Percentiles rank a stretch among this genome's conserved stretches.
Evolutionary conservation across 2,113 vertebrate species (phyloP).

Genomic region (Tyto alba): DNA sequence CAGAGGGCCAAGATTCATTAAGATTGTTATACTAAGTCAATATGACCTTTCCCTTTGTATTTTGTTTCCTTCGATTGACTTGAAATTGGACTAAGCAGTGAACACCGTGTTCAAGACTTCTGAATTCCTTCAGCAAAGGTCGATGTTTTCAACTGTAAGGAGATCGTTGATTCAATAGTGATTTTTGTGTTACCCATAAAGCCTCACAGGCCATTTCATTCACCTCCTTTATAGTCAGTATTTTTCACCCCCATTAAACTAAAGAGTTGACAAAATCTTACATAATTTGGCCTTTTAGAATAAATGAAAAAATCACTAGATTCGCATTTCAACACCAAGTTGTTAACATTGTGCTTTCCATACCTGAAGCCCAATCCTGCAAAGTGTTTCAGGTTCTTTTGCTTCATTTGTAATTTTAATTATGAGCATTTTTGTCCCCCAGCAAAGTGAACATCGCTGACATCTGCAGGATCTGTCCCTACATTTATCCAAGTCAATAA

Average conservation of each 20-base stretch:
- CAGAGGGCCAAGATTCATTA: not conserved
- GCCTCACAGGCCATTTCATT: not conserved
- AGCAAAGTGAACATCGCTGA: not conserved
- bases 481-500: not conserved
- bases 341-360: not conserved
- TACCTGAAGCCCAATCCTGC: not conserved
- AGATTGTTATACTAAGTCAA: not conserved
- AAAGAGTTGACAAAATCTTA: not conserved
- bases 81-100: not conserved
- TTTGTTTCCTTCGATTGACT: conserved; percentile 41
- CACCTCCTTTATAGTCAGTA: not conserved
- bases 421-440: not conserved
- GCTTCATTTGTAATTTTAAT: not conserved
- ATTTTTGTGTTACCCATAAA: not conserved
- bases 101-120: not conserved
- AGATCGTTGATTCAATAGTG: not conserved
- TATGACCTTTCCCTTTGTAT: conserved; percentile 18
- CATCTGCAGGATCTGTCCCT: not conserved
- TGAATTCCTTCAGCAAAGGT: not conserved
- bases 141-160: not conserved
- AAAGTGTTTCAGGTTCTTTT: not conserved
- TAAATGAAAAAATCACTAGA: not conserved
- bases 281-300: not conserved
- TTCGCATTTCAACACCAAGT: not conserved
- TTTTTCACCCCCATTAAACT: not conserved